Evolutionary conservation across 2,113 vertebrate species (phyloP).

Genomic region (Emydura subglobosa): DNA sequence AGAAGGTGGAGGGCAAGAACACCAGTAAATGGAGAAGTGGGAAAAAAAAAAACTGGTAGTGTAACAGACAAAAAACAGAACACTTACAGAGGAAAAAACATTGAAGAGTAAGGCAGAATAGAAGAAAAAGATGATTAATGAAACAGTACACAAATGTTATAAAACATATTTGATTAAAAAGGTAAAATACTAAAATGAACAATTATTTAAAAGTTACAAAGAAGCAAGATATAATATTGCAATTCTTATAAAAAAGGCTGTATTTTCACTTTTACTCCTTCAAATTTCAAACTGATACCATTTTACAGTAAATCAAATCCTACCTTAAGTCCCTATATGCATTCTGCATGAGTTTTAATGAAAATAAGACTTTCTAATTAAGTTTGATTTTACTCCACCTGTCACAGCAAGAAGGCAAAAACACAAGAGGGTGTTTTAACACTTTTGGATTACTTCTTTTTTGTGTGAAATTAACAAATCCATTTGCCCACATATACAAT

Average conservation of each 20-base stretch:
- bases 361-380: not conserved
- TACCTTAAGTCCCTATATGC: not conserved
- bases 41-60: not conserved
- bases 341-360: not conserved
- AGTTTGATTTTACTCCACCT: not conserved
- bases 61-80: not conserved
- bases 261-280: not conserved
- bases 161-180: not conserved
- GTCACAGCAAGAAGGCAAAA: not conserved
- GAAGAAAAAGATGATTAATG: not conserved
- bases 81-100: not conserved
- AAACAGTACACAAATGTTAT: not conserved
- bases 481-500: not conserved
- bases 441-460: not conserved
- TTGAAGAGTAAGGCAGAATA: not conserved
- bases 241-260: not conserved
- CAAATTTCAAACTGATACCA: not conserved
- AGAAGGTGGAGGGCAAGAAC: not conserved
- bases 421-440: not conserved
- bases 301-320: not conserved
- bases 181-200: not conserved
- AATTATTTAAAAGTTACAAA: not conserved
- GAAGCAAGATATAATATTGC: not conserved
- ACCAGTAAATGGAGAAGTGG: not conserved
- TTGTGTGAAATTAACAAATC: not conserved